Percentiles rank a stretch among this genome's conserved stretches.
phyloP scores from a whole-genome alignment of 2,113 vertebrate genomes.

The Erpornis zantholeuca region DNA sequence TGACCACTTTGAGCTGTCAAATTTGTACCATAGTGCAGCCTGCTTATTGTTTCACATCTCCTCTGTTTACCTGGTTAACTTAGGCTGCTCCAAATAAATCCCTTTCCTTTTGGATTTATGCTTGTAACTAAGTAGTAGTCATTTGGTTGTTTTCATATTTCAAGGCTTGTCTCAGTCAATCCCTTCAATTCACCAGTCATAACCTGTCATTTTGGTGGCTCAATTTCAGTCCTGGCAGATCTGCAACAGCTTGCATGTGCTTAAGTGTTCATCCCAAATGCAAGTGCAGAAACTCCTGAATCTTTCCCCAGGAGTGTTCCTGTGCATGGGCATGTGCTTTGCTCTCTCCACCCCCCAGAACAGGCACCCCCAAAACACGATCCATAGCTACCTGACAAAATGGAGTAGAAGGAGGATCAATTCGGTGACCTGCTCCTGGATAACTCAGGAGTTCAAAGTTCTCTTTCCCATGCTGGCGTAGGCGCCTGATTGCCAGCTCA shows the following conservation, averaged over 20 bases:
- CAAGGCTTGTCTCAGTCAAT: conserved; percentile 13
- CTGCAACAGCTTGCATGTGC: neutral
- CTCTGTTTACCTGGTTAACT: neutral
- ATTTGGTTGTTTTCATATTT: neutral
- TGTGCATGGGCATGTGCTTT: conserved; percentile 70
- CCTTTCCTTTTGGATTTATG: neutral
- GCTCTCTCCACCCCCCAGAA: conserved; percentile 61
- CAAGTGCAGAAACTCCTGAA: conserved; percentile 70
- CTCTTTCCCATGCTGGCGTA: conserved; percentile 61
- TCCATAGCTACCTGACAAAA: conserved; percentile 63
- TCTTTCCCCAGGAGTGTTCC: conserved; percentile 73
- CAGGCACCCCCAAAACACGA: conserved; percentile 62
- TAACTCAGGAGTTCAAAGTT: conserved; percentile 72
- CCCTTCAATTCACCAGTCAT: conserved; percentile 16
- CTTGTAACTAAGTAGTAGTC: neutral
- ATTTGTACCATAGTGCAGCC: neutral
- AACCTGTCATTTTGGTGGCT: neutral
- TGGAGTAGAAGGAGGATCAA: conserved; percentile 66
- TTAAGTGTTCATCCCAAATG: conserved; percentile 52
- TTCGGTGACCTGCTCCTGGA: conserved; percentile 69
- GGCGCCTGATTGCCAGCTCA: conserved; percentile 46
- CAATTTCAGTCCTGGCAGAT: conserved; percentile 11
- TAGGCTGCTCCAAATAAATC: neutral
- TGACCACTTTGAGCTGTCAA: neutral
- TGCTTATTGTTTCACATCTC: neutral